phyloP scores from a whole-genome alignment of 2,113 vertebrate genomes.

The Diadophis punctatus region DNA sequence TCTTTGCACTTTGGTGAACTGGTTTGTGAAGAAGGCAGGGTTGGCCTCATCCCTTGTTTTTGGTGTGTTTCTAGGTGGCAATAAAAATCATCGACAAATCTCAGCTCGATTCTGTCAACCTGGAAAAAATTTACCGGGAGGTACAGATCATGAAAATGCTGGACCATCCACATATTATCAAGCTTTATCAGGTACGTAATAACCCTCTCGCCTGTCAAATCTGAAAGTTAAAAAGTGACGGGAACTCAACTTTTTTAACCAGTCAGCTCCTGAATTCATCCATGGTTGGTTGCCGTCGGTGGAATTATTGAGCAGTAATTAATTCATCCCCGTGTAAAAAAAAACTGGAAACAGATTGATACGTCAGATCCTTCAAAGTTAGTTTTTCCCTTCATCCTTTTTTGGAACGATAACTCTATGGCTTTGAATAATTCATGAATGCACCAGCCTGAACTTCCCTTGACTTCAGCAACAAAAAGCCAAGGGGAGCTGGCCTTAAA shows the following conservation, averaged over 20 bases:
- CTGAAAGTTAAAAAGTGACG: neutral
- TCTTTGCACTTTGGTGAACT: neutral
- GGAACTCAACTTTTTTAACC: neutral
- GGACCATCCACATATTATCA: constrained; percentile 96
- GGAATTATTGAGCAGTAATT: neutral
- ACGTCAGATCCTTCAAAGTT: neutral
- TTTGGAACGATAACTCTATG: neutral
- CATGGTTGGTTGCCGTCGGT: neutral
- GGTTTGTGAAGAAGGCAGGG: neutral
- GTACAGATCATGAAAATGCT: constrained; percentile 99
- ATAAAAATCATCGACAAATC: constrained; percentile 99
- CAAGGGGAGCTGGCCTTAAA: neutral
- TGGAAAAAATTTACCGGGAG: constrained; percentile 97
- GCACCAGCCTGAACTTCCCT: neutral
- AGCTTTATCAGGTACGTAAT: constrained; percentile 89
- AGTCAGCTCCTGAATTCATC: neutral
- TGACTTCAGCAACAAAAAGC: neutral
- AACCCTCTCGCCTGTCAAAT: neutral
- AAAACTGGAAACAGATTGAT: neutral
- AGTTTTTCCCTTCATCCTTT: neutral
- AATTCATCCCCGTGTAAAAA: neutral
- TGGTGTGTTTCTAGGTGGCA: constrained; percentile 80
- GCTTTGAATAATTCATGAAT: neutral
- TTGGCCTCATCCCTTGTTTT: constrained; percentile 39
- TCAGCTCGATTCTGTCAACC: constrained; percentile 92